Conservation (phyloP, 1,140 invertebrate genomes). For the Pygmarrhopalites habei region DNA sequence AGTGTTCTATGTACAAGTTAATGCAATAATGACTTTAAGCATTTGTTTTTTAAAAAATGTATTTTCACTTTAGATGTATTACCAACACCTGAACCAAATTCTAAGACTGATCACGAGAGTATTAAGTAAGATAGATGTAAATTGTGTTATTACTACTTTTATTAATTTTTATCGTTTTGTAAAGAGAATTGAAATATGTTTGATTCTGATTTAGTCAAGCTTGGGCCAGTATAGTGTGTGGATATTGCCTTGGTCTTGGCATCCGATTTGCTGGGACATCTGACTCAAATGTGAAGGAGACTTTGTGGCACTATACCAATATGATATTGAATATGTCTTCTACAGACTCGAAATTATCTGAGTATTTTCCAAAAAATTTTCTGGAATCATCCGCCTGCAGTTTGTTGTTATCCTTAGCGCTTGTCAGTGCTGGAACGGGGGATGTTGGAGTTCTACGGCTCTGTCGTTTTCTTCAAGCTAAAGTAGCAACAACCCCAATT, state of each 20-base stretch:
- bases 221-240: slow-evolving; percentile 91
- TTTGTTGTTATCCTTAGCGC: slow-evolving; percentile 36
- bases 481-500: slow-evolving; percentile 45
- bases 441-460: slow-evolving; percentile 77
- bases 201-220: slow-evolving; percentile 61
- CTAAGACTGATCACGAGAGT: slow-evolving; percentile 80
- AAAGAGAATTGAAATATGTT: slow-evolving; percentile 2
- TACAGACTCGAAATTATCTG: slow-evolving; percentile 25
- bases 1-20: too few species aligned
- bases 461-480: slow-evolving; percentile 70
- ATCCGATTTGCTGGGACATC: slow-evolving; percentile 89
- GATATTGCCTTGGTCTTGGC: slow-evolving; percentile 88
- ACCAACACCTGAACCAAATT: slow-evolving; percentile 53
- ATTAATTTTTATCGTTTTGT: too few species aligned
- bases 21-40: too few species aligned
- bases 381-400: slow-evolving; percentile 31
- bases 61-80: too few species aligned
- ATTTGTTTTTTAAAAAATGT: too few species aligned
- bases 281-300: slow-evolving; percentile 69
- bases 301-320: slow-evolving; percentile 59
- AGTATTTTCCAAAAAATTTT: slow-evolving; percentile 38
- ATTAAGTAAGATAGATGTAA: slow-evolving; percentile 64
- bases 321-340: slow-evolving; percentile 20
- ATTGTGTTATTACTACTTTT: slow-evolving; percentile 2
- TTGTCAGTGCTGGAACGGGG: slow-evolving; percentile 89